Evolutionary conservation across 2,888 invertebrate genomes (phyloP), one percentile per base, ranked within the genome.

Genomic region (Malthinus flaveolus): DNA sequence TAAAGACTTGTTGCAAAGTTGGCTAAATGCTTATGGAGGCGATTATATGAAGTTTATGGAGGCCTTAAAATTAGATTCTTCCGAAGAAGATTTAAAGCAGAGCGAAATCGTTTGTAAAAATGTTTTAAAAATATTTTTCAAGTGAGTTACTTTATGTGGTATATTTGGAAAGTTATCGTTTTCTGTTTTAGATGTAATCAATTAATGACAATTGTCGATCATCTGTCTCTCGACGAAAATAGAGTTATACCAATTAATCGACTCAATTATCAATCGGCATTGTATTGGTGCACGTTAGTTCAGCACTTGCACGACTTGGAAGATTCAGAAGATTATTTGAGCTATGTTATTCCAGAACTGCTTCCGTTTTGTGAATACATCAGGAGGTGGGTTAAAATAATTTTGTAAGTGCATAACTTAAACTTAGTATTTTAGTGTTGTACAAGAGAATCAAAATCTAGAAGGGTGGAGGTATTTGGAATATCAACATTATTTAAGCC

Each of bases 311-410:
- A 54, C 33, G 32, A 49, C n/a, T 33, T 34, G 7, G 71, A 73
- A 34, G 70, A 77, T 37, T 68, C 74, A 13, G 71, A 74, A 62
- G 77, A 76, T 7, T 75, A 71, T 49, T 78, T 79, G 37, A 87
- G 87, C 13, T 82, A 85, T 2, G 79, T 90, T 51, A 70, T 89
- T 39, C 94, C 94, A 0, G 91, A 91, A 70, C 75, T 92, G 51
- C 84, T 89, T 1, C 82, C 83, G 13, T 88, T 92, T 65, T 89
- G 89, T 66, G 80, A 82, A 23, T 93, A 92, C 73, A 85, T 93
- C 7, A 81, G 85, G 67, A 83, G 83, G 84, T 93, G 78, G 80
- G 42, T 1, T 37, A 1, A 46, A 31, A 42, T 11, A 11, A n/a
- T n/a, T 1, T 34, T 12, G 6, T 48, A 9, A 32, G 4, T 7